Evolutionary conservation across 2,888 invertebrate species (phyloP).

Genomic region (Lasioglossum zephyrum): DNA sequence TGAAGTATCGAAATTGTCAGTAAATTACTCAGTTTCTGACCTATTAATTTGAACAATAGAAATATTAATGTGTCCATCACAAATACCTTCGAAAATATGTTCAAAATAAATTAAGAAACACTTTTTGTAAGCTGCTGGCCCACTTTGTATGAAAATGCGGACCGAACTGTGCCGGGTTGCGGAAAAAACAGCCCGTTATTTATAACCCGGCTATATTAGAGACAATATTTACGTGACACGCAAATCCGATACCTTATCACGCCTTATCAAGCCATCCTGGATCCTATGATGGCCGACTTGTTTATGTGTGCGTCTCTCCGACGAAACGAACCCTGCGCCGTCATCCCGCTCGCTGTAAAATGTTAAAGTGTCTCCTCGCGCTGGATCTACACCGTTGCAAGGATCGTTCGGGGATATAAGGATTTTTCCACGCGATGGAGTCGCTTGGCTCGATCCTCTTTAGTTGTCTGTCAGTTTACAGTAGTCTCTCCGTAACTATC

Average conservation of each 20-base stretch:
- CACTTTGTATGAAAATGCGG: constrained; percentile 35
- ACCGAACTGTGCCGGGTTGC: not conserved
- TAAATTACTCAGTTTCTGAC: too few relatives aligned
- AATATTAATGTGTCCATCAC: too few relatives aligned
- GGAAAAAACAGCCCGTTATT: constrained; percentile 63
- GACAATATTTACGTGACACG: constrained; percentile 69
- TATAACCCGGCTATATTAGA: constrained; percentile 68
- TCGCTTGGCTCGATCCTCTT: not conserved
- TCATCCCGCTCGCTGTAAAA: constrained; percentile 22
- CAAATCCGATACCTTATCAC: constrained; percentile 67
- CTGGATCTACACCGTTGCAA: constrained; percentile 16
- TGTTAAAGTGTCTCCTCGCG: constrained; percentile 10
- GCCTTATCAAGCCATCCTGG: constrained; percentile 55
- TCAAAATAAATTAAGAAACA: too few relatives aligned
- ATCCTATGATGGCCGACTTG: constrained; percentile 17
- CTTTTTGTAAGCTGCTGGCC: not conserved
- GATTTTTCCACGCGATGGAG: constrained; percentile 6
- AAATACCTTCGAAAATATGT: too few relatives aligned
- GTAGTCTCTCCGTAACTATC: not conserved
- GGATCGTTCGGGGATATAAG: constrained; percentile 12
- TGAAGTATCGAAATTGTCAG: too few relatives aligned
- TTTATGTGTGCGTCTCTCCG: not conserved
- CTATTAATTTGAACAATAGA: too few relatives aligned
- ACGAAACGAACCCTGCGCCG: not conserved
- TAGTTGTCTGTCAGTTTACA: not conserved